A percentile compares a stretch with the other conserved stretches of the same genome.
phyloP scores from a whole-genome alignment of 2,888 invertebrate species.

The Eupeodes latifasciatus region DNA sequence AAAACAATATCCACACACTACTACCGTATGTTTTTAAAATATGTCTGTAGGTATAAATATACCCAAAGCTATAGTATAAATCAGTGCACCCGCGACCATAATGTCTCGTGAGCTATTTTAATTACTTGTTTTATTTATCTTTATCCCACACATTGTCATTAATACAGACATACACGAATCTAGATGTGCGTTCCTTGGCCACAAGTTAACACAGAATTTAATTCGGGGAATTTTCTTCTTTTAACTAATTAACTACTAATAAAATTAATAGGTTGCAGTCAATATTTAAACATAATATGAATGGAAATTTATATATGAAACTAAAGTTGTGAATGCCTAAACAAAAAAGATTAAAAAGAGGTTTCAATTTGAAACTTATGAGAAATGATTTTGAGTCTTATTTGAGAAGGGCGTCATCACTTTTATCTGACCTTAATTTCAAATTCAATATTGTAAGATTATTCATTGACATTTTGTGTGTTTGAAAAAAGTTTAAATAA shows the following conservation, averaged over 20 bases:
- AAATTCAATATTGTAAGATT: neutral
- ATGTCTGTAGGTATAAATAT: slow-evolving; percentile 2
- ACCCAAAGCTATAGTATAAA: slow-evolving; percentile 43
- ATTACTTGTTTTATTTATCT: slow-evolving; percentile 60
- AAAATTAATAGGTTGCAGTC: slow-evolving; percentile 63
- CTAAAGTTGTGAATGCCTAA: too few species aligned
- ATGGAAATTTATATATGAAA: too few species aligned
- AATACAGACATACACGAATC: neutral
- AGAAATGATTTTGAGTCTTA: neutral
- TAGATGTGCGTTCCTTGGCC: neutral
- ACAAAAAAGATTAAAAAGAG: too few species aligned
- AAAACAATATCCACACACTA: slow-evolving; percentile 13
- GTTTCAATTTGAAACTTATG: neutral
- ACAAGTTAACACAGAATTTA: slow-evolving; percentile 46
- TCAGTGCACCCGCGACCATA: slow-evolving; percentile 52
- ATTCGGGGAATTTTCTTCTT: slow-evolving; percentile 56
- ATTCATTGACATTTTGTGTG: neutral
- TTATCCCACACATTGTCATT: neutral
- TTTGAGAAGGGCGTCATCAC: neutral
- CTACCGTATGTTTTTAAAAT: neutral
- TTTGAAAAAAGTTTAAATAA: neutral
- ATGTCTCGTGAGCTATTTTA: slow-evolving; percentile 65
- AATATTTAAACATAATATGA: neutral
- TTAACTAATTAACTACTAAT: slow-evolving; percentile 68
- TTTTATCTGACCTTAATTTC: neutral